These are phyloP conservation scores for Eupeodes corollae DNA, from an alignment of 1,140 invertebrate species.

Conservation along the genomic window DNA sequence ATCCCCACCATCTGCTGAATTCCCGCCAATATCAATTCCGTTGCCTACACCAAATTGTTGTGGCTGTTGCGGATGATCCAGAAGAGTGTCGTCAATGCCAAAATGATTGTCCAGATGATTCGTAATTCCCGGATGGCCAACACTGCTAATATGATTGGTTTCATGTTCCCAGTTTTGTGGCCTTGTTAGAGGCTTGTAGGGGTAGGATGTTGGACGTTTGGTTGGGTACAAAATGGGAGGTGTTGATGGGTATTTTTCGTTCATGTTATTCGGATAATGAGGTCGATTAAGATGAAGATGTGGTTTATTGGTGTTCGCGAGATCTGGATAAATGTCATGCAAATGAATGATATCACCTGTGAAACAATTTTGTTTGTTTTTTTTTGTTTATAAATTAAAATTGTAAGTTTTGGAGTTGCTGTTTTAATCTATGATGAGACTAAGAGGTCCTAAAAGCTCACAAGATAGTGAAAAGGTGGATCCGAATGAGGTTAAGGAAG, in stretches of 20 bases:
- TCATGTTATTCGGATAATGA: conserved; percentile 8
- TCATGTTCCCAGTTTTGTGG: conserved; percentile 30
- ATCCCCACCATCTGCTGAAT: conserved; percentile 19
- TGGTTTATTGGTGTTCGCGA: conserved; percentile 26
- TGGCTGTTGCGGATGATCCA: conserved; percentile 21
- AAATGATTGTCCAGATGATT: conserved; percentile 35
- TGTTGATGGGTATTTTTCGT: conserved; percentile 18
- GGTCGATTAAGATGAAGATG: conserved; percentile 20
- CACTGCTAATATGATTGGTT: conserved; percentile 13
- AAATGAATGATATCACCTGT: conserved; percentile 38
- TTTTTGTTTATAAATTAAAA: conserved; percentile 4
- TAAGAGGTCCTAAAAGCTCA: not conserved
- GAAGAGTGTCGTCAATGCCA: conserved; percentile 16
- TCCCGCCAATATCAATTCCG: conserved; percentile 28
- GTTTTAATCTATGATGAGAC: conserved; percentile 10
- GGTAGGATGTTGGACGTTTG: conserved; percentile 2
- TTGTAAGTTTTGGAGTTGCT: conserved; percentile 10
- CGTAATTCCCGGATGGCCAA: conserved; percentile 18
- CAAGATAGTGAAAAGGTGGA: not conserved
- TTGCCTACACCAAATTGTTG: conserved; percentile 32
- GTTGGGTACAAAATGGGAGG: conserved; percentile 10
- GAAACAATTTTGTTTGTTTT: not conserved
- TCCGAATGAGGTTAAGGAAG: too few species aligned
- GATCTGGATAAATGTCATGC: conserved; percentile 35
- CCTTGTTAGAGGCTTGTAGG: conserved; percentile 6